Evolutionary conservation across 2,888 invertebrate species (phyloP), one percentile per base, ranked within the genome.

Genomic region (Polyploca ridens): DNA sequence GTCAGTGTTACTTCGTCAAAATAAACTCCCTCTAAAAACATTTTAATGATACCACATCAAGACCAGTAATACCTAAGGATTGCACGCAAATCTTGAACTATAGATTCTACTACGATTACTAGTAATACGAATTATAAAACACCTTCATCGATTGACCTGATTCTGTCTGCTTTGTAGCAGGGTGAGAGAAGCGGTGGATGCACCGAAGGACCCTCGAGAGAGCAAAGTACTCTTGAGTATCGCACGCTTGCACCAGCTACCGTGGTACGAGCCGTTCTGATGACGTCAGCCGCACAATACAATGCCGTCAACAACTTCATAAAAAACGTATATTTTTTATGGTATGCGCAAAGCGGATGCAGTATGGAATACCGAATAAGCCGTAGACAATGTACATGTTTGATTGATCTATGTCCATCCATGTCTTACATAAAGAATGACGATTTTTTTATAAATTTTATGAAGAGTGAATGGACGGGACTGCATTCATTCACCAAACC

Each of bases 71-170:
- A 2, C 1, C 5, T 13, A 4, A n/a, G 13, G 7, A 41, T 4
- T 13, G 3, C 3, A 41, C 3, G 41, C 13, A 41, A 5, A 41
- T 41, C 2, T 13, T 41, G 5, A 41, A 41, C 41, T 3, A 41
- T 3, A 13, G 13, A 60, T 35, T 54, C 27, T 27, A 27, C 27
- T 27, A 27, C 27, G 27, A 27, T 1, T 1, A 27, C 27, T 41
- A 5, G 41, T 44, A 46, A 13, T 54, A 46, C 46, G 58, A 13
- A 46, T 59, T 16, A 63, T 19, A 64, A 70, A 70, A 64, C 68
- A 68, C 67, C 61, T 49, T 68, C 73, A 81, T 83, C 76, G 80
- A 81, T 82, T 86, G 88, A 88, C 88, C 89, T 86, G 81, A 81
- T 83, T 86, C 70, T 70, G 66, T 64, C 63, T 64, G 71, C 76